Base-by-base conservation (phyloP, 2,113 vertebrate species). In the Polyodon spathula region DNA sequence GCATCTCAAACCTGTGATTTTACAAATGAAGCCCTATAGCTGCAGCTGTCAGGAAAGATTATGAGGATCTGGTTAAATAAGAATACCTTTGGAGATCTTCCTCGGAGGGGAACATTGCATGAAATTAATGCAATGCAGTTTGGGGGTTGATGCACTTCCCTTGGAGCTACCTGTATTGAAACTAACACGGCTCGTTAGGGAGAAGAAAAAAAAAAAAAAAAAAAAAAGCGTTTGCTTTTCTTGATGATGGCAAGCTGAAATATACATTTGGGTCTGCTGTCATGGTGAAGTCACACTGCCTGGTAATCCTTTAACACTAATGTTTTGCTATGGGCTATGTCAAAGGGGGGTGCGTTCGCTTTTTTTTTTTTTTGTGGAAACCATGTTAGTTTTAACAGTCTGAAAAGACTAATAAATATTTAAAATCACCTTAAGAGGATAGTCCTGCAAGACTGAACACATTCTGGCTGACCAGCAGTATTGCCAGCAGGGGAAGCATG, bases 31-130 rank as follows among this genome's bases (percentile, higher is more conserved):
- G 70, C 72, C 73, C 77, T 77, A 69, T 78, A 59, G 70, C 80
- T 68, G 76, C 65, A 68, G 79, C 76, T 89, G 80, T 80, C 81
- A 75, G 68, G 68, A 65, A 73, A 77, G 81, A 87, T 90, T 84
- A 85, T 42, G 58, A 56, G 73, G 65, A 72, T 62, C 57, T 42
- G 52, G 73, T 60, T 62, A 76, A 79, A 77, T 69, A 80, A 66
- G 42, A 66, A 64, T 68, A 66, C 65, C 70, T 68, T 71, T 71
- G 73, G 62, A 80, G 73, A 79, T 65, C 43, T 69, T 74, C 63
- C 71, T 71, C 15, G 61, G 67, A 66, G 69, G 69, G 71, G 65
- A 61, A 66, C 62, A 84, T 65, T 61, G 75, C 64, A 73, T 74
- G 72, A 80, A 69, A 81, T 71, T 79, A 76, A 72, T 14, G 42